Base-by-base conservation (phyloP, 2,797 vertebrate genomes). In the Tamandua tetradactyla region DNA sequence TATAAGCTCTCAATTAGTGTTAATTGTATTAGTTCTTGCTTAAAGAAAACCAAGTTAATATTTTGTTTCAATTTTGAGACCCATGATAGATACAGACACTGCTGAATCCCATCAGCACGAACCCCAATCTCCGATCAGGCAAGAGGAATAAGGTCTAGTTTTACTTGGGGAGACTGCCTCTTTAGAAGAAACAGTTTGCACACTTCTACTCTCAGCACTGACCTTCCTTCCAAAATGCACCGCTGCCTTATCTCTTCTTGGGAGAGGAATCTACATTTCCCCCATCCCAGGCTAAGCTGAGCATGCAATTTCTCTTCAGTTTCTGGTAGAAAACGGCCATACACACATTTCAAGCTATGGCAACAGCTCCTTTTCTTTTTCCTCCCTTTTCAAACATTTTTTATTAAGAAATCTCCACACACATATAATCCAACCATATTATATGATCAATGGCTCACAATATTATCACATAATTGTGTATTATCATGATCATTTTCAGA, bases 1-100 rank as follows among this genome's bases (percentile, higher is more conserved):
- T 66, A 57, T 3, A 64, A 93, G 74, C 47, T 78, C 62, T 95
- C 89, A 72, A 0, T 95, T 81, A 74, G 30, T 23, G 49, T 69
- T 68, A 75, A 79, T 66, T 84, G 37, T 81, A 68, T 62, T 40
- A 35, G 37, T 55, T 87, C 25, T 64, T 18, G 18, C 30, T 85
- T 81, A 59, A 92, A 85, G 47, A 89, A 95, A 80, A 75, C 30
- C 20, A 82, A 83, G 55, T 83, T 94, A 37, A 89, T 84, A 85
- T 72, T 88, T 27, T 76, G 59, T 86, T 89, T 89, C 76, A 59
- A 72, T 64, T 59, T 32, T 37, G 57, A 89, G 69, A 80, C 40
- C 40, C 42, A 30, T 20, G 22, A 87, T 0, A 85, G 62, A 89
- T 69, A 92, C 95, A 89, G 57, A 55, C 44, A 87, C 0, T 32